Evolutionary conservation across 1,140 invertebrate genomes (phyloP).

Genomic region (Pseudachorutes palmiensis): DNA sequence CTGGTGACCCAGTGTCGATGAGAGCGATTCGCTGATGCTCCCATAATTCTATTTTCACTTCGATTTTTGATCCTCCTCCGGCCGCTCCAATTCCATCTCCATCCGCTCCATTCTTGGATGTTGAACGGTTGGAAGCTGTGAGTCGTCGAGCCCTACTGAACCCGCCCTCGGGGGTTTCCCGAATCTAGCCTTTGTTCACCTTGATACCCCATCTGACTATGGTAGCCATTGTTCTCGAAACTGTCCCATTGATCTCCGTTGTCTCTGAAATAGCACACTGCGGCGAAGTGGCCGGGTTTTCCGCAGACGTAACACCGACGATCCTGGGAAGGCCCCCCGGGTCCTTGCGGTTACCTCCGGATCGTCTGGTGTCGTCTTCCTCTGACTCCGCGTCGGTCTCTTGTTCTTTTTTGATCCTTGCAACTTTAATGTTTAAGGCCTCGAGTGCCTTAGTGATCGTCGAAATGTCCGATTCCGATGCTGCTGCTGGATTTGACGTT

Average conservation of each 20-base stretch:
- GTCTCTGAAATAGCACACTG: neutral
- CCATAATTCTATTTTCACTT: neutral
- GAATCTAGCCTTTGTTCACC: neutral
- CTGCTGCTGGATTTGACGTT: neutral
- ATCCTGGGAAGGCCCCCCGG: neutral
- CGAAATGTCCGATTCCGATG: neutral
- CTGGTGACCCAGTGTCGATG: neutral
- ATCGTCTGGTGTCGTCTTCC: neutral
- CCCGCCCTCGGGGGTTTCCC: conserved; percentile 4
- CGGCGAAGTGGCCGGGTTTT: neutral
- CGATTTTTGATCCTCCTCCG: neutral
- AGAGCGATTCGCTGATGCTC: neutral
- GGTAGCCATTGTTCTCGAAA: neutral
- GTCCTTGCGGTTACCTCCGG: too few relatives aligned
- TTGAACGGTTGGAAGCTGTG: neutral
- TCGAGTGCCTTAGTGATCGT: neutral
- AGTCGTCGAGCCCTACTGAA: neutral
- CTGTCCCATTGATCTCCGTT: neutral
- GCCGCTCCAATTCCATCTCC: neutral
- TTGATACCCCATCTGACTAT: neutral
- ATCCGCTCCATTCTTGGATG: neutral
- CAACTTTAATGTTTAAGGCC: neutral
- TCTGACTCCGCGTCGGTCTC: neutral
- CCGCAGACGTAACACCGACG: neutral
- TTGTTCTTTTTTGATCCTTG: neutral